These are phyloP conservation scores for Podabrus alpinus DNA, from an alignment of 2,888 invertebrate genomes.

Conservation along the genomic window DNA sequence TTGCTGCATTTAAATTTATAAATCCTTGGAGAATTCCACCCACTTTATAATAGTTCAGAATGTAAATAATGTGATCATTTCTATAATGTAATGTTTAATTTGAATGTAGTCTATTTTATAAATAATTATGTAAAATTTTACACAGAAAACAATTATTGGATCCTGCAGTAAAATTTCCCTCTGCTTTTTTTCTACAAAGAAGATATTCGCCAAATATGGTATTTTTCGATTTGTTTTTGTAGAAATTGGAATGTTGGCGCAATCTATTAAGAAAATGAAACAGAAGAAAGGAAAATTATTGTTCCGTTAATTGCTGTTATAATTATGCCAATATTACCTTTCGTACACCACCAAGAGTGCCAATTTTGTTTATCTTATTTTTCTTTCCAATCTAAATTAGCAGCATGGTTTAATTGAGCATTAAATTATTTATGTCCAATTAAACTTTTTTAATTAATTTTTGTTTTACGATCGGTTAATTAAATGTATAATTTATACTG, in stretches of 20 bases:
- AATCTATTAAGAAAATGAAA: too few species aligned
- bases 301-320: neutral
- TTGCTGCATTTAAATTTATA: constrained; percentile 15
- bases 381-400: neutral
- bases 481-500: neutral
- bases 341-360: neutral
- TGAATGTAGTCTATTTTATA: too few species aligned
- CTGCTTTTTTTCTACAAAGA: too few species aligned
- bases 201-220: too few species aligned
- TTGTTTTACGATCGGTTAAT: neutral
- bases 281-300: neutral
- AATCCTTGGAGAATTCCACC: constrained; percentile 11
- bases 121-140: too few species aligned
- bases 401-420: neutral
- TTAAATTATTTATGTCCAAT: neutral
- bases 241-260: too few species aligned
- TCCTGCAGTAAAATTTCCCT: too few species aligned
- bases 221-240: too few species aligned
- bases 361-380: neutral
- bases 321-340: neutral
- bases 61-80: neutral
- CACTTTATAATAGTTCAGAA: neutral
- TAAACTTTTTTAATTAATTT: neutral
- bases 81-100: neutral
- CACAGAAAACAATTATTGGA: too few species aligned